phyloP scores from a whole-genome alignment of 2,113 vertebrate species.

The Sterna hirundo region DNA sequence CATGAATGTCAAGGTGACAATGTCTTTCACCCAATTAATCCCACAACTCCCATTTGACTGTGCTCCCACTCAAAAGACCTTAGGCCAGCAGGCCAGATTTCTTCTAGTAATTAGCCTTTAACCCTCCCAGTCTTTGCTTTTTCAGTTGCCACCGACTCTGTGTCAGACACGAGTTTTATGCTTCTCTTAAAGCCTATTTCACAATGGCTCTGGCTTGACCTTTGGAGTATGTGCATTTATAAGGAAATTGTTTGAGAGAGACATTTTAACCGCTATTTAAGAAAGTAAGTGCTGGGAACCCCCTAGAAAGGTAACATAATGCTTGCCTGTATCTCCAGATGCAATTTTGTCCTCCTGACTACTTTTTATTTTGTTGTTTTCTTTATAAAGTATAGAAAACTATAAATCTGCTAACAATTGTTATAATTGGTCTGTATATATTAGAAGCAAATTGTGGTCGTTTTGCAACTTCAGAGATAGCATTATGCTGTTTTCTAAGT shows the following conservation, averaged over 20 bases:
- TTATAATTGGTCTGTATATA: neutral
- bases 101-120: constrained; percentile 57
- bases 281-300: neutral
- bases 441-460: neutral
- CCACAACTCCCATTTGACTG: constrained; percentile 32
- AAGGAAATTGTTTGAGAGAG: constrained; percentile 29
- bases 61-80: constrained; percentile 5
- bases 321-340: neutral
- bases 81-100: constrained; percentile 29
- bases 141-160: neutral
- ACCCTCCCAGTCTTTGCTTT: constrained; percentile 35
- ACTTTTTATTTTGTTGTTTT: neutral
- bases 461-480: neutral
- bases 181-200: constrained; percentile 37
- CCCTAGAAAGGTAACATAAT: neutral
- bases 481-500: neutral
- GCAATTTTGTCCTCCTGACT: neutral
- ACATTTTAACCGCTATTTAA: neutral
- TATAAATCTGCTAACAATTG: neutral
- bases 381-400: neutral
- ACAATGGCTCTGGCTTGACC: constrained; percentile 29
- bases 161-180: constrained; percentile 52
- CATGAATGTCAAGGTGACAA: constrained; percentile 48
- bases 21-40: constrained; percentile 60
- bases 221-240: constrained; percentile 1